A percentile compares a stretch with the other conserved stretches of the same genome.
These are phyloP conservation scores for Oscheius sp. DNA, from an alignment of 2,888 invertebrate species.

Conservation along the genomic window DNA sequence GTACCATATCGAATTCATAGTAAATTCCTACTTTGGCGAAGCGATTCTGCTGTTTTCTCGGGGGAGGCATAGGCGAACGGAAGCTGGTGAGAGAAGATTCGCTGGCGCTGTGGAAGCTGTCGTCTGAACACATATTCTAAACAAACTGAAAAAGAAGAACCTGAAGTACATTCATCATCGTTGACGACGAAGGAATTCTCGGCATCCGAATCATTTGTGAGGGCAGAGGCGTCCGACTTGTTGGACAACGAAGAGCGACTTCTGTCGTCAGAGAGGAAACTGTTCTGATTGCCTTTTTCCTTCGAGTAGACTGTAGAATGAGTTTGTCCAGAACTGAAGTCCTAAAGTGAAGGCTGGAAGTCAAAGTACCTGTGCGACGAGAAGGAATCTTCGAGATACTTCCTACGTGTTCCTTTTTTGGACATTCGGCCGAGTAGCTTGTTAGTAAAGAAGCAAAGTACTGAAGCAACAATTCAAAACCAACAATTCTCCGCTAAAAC, in stretches of 20 bases:
- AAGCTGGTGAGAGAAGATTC: not conserved
- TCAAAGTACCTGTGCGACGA: not conserved
- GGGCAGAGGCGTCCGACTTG: not conserved
- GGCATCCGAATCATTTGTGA: not conserved
- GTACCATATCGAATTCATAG: not conserved
- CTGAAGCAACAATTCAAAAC: too few species aligned
- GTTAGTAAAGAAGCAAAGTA: too few species aligned
- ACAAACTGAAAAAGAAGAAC: not conserved
- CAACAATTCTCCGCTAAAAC: too few species aligned
- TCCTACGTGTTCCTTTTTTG: not conserved
- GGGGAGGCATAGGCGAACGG: not conserved
- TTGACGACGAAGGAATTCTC: slow-evolving; percentile 7
- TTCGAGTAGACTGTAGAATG: not conserved
- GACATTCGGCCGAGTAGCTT: not conserved
- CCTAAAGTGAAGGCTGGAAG: not conserved
- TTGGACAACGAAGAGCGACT: not conserved
- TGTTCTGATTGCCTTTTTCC: not conserved
- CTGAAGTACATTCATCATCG: not conserved
- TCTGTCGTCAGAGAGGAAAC: slow-evolving; percentile 10
- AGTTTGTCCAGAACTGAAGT: not conserved
- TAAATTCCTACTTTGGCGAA: slow-evolving; percentile 6
- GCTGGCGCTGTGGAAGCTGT: not conserved
- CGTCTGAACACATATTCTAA: not conserved
- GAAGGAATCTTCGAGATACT: not conserved
- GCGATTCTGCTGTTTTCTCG: slow-evolving; percentile 18